Evolutionary conservation across 2,113 vertebrate genomes (phyloP).

Genomic region (Pyxicephalus adspersus): DNA sequence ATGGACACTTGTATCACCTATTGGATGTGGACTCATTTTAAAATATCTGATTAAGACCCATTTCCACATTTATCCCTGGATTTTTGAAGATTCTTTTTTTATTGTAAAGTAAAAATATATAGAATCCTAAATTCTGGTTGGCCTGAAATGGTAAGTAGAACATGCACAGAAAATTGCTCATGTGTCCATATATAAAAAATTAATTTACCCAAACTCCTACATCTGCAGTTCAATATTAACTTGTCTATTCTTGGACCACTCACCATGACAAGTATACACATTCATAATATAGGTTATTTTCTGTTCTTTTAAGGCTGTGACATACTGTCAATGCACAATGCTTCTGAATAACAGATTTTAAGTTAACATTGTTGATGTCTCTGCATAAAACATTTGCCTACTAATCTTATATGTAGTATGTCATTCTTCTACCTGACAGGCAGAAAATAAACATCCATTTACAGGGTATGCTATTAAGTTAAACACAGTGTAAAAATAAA

Average conservation of each 20-base stretch:
- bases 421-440: slow-evolving; percentile 22
- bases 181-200: no score
- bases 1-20: no score
- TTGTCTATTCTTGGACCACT: background rate
- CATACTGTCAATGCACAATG: slow-evolving; percentile 4
- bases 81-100: no score
- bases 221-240: background rate
- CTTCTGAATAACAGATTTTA: background rate
- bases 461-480: background rate
- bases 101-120: no score
- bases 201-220: no score
- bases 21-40: no score
- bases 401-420: slow-evolving; percentile 17
- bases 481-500: slow-evolving; percentile 20
- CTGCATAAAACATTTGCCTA: background rate
- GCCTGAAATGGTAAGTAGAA: no score
- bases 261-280: background rate
- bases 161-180: no score
- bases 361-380: background rate
- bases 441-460: slow-evolving; percentile 27
- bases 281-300: background rate
- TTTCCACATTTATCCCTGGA: no score
- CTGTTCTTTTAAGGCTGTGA: background rate
- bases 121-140: no score
- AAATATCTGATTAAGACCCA: no score